phyloP scores from a whole-genome alignment of 1,140 invertebrate species.

The Nephila pilipes region DNA sequence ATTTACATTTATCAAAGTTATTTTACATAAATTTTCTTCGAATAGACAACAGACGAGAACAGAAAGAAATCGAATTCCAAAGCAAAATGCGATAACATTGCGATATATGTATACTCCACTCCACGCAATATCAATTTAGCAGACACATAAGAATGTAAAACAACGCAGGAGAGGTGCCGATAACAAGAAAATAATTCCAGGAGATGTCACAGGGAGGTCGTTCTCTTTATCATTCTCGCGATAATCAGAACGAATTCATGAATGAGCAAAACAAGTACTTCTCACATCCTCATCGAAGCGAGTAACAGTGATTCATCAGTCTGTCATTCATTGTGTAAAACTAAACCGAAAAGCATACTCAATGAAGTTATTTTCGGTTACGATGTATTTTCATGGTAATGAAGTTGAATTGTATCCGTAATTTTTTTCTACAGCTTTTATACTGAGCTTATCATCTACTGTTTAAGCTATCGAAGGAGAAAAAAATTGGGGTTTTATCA shows the following conservation, averaged over 20 bases:
- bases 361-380: conserved; percentile 19
- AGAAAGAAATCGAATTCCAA: background rate
- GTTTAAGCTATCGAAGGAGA: background rate
- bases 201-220: background rate
- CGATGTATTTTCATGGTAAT: background rate
- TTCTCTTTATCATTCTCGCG: background rate
- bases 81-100: background rate
- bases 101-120: background rate
- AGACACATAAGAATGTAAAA: conserved; percentile 1
- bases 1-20: background rate
- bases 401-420: background rate
- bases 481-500: background rate
- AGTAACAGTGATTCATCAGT: conserved; percentile 8
- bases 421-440: background rate
- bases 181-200: background rate
- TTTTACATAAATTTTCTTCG: background rate
- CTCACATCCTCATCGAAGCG: background rate
- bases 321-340: background rate
- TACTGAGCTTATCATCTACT: background rate
- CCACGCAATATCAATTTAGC: background rate
- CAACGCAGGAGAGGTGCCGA: conserved; percentile 14
- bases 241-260: background rate
- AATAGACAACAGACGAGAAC: background rate
- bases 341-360: conserved; percentile 26
- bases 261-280: background rate